Evolutionary conservation across 2,797 vertebrate species (phyloP), one percentile per base, ranked within the genome.

Genomic region (Argentina silus): DNA sequence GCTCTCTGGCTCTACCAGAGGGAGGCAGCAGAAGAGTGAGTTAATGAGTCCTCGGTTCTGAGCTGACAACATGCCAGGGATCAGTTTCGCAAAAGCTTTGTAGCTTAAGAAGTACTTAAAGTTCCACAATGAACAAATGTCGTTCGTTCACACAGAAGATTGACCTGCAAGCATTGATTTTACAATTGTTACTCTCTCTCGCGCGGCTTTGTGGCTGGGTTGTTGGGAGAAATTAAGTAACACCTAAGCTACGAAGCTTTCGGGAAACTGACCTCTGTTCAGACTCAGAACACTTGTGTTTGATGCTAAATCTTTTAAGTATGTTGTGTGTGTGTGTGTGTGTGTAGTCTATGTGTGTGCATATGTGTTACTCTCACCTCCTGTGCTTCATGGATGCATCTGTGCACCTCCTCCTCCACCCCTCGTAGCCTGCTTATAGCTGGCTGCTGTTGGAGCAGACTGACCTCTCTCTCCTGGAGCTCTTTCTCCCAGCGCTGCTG

Each of bases 401-500:
- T 62, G 1, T 90, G 85, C 61, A 95, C 85, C 73, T 93, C 92
- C 77, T 95, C 93, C 75, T 96, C 95, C n/a, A 95, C 87, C 2
- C 78, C 86, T 50, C 83, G 83, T 76, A 96, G 92, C 82, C 90
- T 94, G 76, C 85, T 88, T 78, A 95, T 87, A 73, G 93, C 91
- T 74, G 86, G 83, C 87, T 95, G 93, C 43, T 92, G 92, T 81
- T 88, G 93, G 67, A 93, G 90, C 67, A 97, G 76, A 57, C 90
- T 84, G 0, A 80, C 79, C 87, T 98, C 96, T 84, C 90, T 90
- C 77, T 94, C 87, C 9, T 86, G 88, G 70, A 98, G 90, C 36
- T 95, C 87, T 19, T 84, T 91, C 67, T 95, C 92, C 90, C 93
- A 92, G 51, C 92, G 89, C 83, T 93, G 95, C 72, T 96, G 96